Base-by-base conservation (phyloP, 2,888 invertebrate genomes). In the Lasiommata megera region DNA sequence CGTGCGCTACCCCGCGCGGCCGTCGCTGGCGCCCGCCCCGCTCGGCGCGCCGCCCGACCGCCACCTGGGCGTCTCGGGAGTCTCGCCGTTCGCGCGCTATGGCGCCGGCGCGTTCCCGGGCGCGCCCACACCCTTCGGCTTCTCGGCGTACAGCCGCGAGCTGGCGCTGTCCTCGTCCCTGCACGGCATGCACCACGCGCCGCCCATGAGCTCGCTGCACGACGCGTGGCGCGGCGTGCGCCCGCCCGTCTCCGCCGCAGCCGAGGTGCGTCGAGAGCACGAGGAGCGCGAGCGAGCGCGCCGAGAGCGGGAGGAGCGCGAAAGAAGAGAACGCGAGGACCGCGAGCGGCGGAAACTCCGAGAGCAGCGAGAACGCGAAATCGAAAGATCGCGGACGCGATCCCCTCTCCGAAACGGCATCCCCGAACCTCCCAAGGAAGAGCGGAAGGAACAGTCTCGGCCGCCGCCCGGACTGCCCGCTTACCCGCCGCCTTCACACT, bases 51-150 rank as follows among this genome's bases (percentile, higher is more conserved):
- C 80, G 62, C 67, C 80, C 69, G 82, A 84, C 68, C 76, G 82
- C 64, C 80, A 80, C 66, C 70, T 83, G 75, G 82, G 80, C 76
- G 76, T 85, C 71, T 76, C 94, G 73, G 94, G 94, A 67, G 93
- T 96, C 74, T 95, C 96, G 58, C 96, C 96, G 51, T 97, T 96
- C 84, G 95, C 94, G 56, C 92, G 96, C 68, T 96, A 96, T 87
- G 95, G 94, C 56, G 92, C 94, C 55, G 92, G 93, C 46, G 77
- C 93, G 65, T 93, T 93, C 62, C 91, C 92, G 16, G 86, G 92
- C n/a, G 92, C 92, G 72, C 93, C 94, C 54, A 92, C 94, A 55
- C 94, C 95, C 70, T 92, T 93, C 71, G 93, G 93, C 17, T 91
- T 96, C 66, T 92, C 95, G 34, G 94, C 94, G 61, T 95, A 94